Evolutionary conservation across 2,888 invertebrate species (phyloP), one percentile per base, ranked within the genome.

Genomic region (Cantharis rustica): DNA sequence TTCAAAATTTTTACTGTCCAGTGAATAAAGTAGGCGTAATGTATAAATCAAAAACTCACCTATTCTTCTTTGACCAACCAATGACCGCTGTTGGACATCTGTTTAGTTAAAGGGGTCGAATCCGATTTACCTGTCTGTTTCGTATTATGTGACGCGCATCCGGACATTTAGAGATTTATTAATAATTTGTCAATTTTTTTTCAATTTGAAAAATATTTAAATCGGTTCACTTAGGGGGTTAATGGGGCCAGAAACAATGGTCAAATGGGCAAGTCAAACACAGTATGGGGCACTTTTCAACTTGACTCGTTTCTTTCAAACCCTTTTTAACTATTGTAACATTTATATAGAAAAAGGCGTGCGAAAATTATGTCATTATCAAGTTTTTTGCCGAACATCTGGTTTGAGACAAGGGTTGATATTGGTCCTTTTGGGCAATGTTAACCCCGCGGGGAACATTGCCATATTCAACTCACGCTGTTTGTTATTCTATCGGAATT

Each of bases 321-420:
- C 81, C 83, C 83, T 82, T 82, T 82, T 82, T 78, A 66, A 80
- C 81, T 81, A 83, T 83, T 83, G 84, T 83, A 84, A 80, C 83
- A 76, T 83, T 82, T 81, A 83, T 83, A 84, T 83, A 84, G 84
- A 81, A 84, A 81, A 84, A 85, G 85, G 86, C 85, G 85, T 85
- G 85, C 84, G 85, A 85, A 85, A 84, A 85, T 86, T 85, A 85
- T 84, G 83, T 84, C 84, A 83, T 85, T 84, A 85, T 83, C 82
- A 81, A 82, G 79, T 81, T 83, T 84, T 83, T 83, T 83, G 71
- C 75, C 72, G 82, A 83, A 84, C 84, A 84, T 84, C 83, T 84
- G 83, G 81, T 79, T 79, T 72, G 16, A 73, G 68, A 70, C 64
- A 16, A 79, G 78, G 75, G 77, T 77, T 78, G 64, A 63, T 62